Percentiles rank a stretch among this genome's conserved stretches.
Conservation (phyloP, 37 sponge, comb jelly and placozoan species). For the Agelas oroides region DNA sequence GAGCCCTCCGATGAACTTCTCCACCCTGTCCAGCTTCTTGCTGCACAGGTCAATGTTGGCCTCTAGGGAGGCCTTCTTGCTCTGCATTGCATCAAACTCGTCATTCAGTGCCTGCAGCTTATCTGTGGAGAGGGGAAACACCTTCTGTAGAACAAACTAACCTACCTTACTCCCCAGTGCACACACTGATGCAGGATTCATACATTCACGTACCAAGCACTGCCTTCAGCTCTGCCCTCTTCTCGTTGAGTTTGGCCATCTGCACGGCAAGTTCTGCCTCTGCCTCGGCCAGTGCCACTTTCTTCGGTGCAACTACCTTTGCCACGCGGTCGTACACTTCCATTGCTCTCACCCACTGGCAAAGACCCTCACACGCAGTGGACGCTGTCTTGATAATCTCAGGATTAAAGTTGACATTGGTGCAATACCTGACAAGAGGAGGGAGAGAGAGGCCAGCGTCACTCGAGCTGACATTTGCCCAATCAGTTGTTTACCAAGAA, state of each 20-base stretch:
- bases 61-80: conserved; percentile 85
- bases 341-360: conserved; percentile 98
- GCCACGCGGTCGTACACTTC: conserved; percentile 99
- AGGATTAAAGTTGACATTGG: conserved; percentile 92
- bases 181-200: no score
- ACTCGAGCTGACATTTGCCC: no score
- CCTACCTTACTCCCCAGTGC: no score
- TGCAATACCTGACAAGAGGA: conserved; percentile 86
- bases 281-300: conserved; percentile 87
- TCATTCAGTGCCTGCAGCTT: conserved; percentile 92
- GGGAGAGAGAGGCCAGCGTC: no score
- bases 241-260: conserved; percentile 93
- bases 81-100: conserved; percentile 84
- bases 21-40: conserved; percentile 95
- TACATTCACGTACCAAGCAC: conserved; percentile 57
- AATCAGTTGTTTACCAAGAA: no score
- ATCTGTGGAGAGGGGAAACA: conserved; percentile 43
- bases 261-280: conserved; percentile 89
- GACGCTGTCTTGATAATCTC: conserved; percentile 90
- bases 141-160: no score
- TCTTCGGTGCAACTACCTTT: conserved; percentile 99
- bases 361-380: conserved; percentile 96
- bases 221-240: conserved; percentile 88
- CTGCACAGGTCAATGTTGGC: conserved; percentile 90
- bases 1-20: conserved; percentile 96